Conservation (phyloP, 2,888 invertebrate species). For the Cataglyphis altisquamis region DNA sequence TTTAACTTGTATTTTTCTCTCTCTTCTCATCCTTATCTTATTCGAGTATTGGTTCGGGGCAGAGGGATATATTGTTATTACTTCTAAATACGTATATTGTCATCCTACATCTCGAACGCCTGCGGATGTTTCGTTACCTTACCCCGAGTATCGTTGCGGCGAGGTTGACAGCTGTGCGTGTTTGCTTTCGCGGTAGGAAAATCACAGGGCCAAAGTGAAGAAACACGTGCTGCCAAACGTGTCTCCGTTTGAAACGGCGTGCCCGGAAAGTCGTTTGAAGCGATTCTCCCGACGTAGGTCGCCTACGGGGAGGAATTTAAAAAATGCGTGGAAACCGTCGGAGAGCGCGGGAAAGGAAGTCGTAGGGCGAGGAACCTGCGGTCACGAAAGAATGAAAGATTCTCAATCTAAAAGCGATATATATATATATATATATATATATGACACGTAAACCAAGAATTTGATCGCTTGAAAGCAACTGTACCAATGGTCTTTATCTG, state of each 20-base stretch:
- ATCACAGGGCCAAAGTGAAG: constrained; percentile 67
- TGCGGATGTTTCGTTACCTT: constrained; percentile 66
- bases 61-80: not conserved
- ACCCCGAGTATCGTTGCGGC: constrained; percentile 48
- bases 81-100: constrained; percentile 42
- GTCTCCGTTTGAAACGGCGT: constrained; percentile 57
- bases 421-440: not conserved
- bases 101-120: constrained; percentile 43
- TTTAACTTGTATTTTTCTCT: not conserved
- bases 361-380: not conserved
- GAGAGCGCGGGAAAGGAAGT: constrained; percentile 53
- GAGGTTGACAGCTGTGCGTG: constrained; percentile 73
- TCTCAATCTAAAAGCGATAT: constrained; percentile 4
- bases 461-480: not conserved
- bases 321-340: constrained; percentile 48
- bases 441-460: constrained; percentile 14
- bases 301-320: constrained; percentile 50
- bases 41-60: not conserved
- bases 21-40: not conserved
- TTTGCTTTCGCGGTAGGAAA: constrained; percentile 70
- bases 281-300: constrained; percentile 36
- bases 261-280: constrained; percentile 53
- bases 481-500: not conserved
- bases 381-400: not conserved
- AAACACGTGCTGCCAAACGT: constrained; percentile 66